A percentile compares a stretch with the other conserved stretches of the same genome.
Evolutionary conservation across 1,140 invertebrate species (phyloP).

Genomic region (Uloborus diversus): DNA sequence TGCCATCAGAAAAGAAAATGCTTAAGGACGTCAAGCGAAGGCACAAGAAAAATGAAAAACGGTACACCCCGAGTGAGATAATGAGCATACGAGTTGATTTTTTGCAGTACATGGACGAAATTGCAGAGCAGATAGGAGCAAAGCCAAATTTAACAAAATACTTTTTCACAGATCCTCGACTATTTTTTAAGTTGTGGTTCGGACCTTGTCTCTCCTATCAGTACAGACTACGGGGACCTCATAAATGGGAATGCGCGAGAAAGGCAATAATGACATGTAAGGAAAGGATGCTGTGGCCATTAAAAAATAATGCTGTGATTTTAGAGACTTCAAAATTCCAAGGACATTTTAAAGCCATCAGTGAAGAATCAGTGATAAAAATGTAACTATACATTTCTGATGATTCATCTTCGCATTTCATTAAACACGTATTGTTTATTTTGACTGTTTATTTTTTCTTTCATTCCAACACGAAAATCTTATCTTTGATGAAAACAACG

Average conservation of each 20-base stretch:
- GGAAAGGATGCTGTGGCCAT: conserved; percentile 29
- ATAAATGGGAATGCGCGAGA: conserved; percentile 63
- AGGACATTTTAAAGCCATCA: conserved; percentile 66
- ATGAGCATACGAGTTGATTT: conserved; percentile 64
- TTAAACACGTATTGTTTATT: no score
- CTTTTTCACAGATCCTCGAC: conserved; percentile 61
- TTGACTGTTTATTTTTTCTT: no score
- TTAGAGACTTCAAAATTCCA: conserved; percentile 68
- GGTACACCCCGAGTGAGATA: conserved; percentile 16
- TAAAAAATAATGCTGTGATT: neutral
- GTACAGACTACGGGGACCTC: conserved; percentile 64
- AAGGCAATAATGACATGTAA: conserved; percentile 60
- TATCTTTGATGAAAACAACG: no score
- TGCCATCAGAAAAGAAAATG: conserved; percentile 61
- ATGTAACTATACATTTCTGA: no score
- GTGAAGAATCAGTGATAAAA: no score
- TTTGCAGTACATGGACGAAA: conserved; percentile 63
- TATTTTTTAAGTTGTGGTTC: conserved; percentile 61
- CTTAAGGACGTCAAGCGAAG: conserved; percentile 59
- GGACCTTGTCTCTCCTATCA: conserved; percentile 65
- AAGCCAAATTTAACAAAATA: conserved; percentile 62
- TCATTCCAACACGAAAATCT: no score
- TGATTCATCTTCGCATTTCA: no score
- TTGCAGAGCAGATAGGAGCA: conserved; percentile 62
- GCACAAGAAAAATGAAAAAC: conserved; percentile 57